Percentiles rank a stretch among this genome's conserved stretches.
Conservation (phyloP, 2,888 invertebrate genomes). For the Bellardia pandia region DNA sequence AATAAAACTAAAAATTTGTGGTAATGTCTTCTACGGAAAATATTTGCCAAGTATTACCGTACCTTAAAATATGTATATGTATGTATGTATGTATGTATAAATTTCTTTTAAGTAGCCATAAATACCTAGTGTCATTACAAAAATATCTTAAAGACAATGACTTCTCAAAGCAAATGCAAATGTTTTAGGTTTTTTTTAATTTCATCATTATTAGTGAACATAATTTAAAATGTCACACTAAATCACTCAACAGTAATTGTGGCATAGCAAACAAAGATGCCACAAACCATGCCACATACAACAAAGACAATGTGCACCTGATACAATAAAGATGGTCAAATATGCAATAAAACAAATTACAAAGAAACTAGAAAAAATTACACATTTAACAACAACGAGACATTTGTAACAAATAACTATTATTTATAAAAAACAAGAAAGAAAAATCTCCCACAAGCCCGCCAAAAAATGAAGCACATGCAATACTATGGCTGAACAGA, state of each 20-base stretch:
- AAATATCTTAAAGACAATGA: conserved; percentile 21
- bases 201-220: conserved; percentile 40
- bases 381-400: conserved; percentile 42
- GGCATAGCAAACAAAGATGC: conserved; percentile 1
- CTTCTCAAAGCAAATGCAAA: conserved; percentile 9
- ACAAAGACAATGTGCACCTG: conserved; percentile 48
- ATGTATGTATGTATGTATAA: background rate
- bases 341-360: conserved; percentile 48
- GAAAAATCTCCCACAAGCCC: background rate
- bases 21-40: too few species aligned
- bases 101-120: conserved; percentile 2
- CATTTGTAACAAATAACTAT: conserved; percentile 43
- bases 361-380: conserved; percentile 12
- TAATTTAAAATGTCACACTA: conserved; percentile 63
- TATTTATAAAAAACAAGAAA: conserved; percentile 17
- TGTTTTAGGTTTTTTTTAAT: conserved; percentile 1
- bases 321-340: conserved; percentile 34
- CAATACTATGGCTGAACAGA: conserved; percentile 5
- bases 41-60: too few species aligned
- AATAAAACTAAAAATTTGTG: too few species aligned
- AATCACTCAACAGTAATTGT: conserved; percentile 57
- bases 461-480: background rate
- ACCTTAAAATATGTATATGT: too few species aligned
- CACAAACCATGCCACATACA: background rate
- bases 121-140: background rate